Evolutionary conservation across 2,113 vertebrate genomes (phyloP).

Genomic region (Phyllostomus hastatus): DNA sequence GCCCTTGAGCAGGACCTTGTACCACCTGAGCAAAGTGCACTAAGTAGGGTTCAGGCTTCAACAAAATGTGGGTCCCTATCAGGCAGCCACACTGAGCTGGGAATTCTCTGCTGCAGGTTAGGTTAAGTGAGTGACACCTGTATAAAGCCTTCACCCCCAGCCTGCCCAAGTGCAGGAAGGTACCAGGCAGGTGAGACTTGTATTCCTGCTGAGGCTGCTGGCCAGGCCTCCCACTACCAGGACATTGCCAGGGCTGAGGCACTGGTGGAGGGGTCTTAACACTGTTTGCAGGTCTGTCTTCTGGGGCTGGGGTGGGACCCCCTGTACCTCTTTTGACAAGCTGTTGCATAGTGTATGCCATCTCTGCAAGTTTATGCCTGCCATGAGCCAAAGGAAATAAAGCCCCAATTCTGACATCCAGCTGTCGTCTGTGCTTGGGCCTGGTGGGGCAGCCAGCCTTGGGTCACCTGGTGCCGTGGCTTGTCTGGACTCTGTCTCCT

Average conservation of each 20-base stretch:
- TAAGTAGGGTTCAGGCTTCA: background rate
- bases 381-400: background rate
- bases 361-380: background rate
- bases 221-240: background rate
- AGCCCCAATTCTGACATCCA: background rate
- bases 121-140: background rate
- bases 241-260: background rate
- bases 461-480: accelerated
- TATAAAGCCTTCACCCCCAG: background rate
- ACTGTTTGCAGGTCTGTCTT: accelerated
- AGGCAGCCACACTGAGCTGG: background rate
- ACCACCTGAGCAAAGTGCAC: background rate
- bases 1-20: background rate
- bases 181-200: background rate
- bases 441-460: background rate
- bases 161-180: too few relatives aligned
- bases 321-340: accelerated
- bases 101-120: background rate
- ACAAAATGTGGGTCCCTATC: background rate
- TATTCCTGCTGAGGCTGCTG: background rate
- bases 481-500: accelerated
- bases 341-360: accelerated
- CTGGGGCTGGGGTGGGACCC: background rate
- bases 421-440: background rate
- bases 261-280: background rate